phyloP scores from a whole-genome alignment of 1,140 invertebrate genomes.

The Ptiloglossa arizonensis region DNA sequence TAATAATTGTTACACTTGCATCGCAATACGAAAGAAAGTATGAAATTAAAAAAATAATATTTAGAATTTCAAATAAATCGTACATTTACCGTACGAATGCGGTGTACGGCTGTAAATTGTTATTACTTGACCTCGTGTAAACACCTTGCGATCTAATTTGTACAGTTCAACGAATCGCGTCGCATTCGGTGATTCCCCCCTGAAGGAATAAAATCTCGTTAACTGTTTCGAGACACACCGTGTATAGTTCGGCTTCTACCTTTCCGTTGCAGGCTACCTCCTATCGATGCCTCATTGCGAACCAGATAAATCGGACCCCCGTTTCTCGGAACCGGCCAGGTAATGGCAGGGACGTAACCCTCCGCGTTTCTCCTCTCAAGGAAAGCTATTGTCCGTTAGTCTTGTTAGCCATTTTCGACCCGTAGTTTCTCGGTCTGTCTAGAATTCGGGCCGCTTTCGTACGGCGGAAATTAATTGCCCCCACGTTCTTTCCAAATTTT shows the following conservation, averaged over 20 bases:
- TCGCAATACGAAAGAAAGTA: too few relatives aligned
- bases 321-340: conserved; percentile 73
- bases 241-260: conserved; percentile 16
- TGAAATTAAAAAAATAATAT: too few relatives aligned
- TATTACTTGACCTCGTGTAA: too few relatives aligned
- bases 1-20: too few relatives aligned
- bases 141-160: too few relatives aligned
- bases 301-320: conserved; percentile 74
- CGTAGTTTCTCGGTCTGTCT: conserved; percentile 5
- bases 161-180: too few relatives aligned
- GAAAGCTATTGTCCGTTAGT: conserved; percentile 49
- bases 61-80: too few relatives aligned
- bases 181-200: too few relatives aligned
- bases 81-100: too few relatives aligned
- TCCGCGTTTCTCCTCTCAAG: conserved; percentile 35
- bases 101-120: too few relatives aligned
- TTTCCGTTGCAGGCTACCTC: conserved; percentile 46
- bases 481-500: too few relatives aligned
- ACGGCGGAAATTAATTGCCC: conserved; percentile 12
- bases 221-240: neutral
- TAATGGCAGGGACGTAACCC: conserved; percentile 61
- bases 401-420: conserved; percentile 11
- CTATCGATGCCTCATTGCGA: conserved; percentile 72
- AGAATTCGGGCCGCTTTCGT: conserved; percentile 19
- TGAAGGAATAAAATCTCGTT: too few relatives aligned